These are phyloP conservation scores for Pristionchus mayeri DNA, from an alignment of 2,888 invertebrate genomes.

Conservation along the genomic window DNA sequence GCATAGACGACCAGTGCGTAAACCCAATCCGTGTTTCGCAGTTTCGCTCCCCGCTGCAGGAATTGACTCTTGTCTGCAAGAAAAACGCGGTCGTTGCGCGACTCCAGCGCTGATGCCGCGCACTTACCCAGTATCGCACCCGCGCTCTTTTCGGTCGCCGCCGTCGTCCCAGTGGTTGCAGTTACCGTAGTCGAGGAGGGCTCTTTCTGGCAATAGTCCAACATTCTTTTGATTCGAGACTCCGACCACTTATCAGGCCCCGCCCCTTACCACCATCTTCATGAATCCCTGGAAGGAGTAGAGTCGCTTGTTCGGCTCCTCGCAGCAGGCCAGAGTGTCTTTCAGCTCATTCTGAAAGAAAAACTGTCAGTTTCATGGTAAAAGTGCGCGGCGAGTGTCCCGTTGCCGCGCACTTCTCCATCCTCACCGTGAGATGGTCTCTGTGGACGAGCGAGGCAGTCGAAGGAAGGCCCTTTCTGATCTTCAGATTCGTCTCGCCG, in stretches of 20 bases:
- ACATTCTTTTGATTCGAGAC: no score
- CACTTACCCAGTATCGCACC: neutral
- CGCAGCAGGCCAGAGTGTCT: constrained; percentile 81
- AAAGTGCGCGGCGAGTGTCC: constrained; percentile 3
- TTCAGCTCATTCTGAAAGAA: constrained; percentile 4
- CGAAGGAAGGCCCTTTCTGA: constrained; percentile 83
- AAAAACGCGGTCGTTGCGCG: no score
- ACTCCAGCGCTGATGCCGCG: neutral
- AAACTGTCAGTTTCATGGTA: neutral
- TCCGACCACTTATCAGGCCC: neutral
- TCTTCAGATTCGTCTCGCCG: constrained; percentile 98
- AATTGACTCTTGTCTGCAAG: constrained; percentile 77
- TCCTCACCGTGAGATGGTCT: constrained; percentile 17
- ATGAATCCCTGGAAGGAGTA: constrained; percentile 92
- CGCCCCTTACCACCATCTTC: neutral
- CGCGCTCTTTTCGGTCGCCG: neutral
- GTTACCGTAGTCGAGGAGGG: no score
- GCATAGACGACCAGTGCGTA: constrained; percentile 94
- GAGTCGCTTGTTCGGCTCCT: constrained; percentile 92
- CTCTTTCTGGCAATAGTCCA: no score
- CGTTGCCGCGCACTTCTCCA: neutral
- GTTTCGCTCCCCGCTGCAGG: constrained; percentile 91
- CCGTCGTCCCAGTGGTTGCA: no score
- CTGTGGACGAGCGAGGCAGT: neutral
- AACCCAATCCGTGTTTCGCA: constrained; percentile 95